These are phyloP conservation scores for Pseudococcus jackbeardsleyi DNA, from an alignment of 2,888 invertebrate genomes.

Conservation along the genomic window DNA sequence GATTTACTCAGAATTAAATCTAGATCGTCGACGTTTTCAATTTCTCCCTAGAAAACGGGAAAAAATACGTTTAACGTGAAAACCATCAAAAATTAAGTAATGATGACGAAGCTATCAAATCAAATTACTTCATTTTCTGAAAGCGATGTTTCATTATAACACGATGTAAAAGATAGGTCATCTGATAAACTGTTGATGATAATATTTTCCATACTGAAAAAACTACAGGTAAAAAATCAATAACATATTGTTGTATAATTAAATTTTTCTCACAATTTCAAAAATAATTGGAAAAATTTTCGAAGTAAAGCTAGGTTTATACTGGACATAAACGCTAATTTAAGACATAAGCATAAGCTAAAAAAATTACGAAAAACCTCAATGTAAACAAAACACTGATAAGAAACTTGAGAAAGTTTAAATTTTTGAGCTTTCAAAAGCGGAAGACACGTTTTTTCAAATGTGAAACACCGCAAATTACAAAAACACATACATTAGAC, in stretches of 20 bases:
- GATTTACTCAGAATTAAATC: slow-evolving; percentile 9
- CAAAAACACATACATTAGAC: not conserved
- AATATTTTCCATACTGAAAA: not conserved
- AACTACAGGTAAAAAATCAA: not conserved
- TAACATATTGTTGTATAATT: not conserved
- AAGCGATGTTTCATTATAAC: not conserved
- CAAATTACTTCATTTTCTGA: slow-evolving; percentile 11
- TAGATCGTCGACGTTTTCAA: not conserved
- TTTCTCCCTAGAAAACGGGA: not conserved
- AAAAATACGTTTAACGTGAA: not conserved
- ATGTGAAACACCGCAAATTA: too few species aligned
- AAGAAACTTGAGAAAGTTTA: too few species aligned
- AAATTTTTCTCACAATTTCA: too few species aligned
- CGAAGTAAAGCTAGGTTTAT: too few species aligned
- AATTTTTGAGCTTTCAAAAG: slow-evolving; percentile 15
- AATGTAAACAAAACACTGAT: too few species aligned
- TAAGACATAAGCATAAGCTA: too few species aligned
- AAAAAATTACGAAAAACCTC: too few species aligned
- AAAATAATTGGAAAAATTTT: too few species aligned
- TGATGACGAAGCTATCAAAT: not conserved
- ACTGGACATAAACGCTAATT: too few species aligned
- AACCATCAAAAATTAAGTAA: not conserved
- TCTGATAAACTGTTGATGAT: not conserved
- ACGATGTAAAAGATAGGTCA: not conserved
- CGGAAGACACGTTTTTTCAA: too few species aligned